Conservation (phyloP, 2,113 vertebrate genomes). For the Merops nubicus region DNA sequence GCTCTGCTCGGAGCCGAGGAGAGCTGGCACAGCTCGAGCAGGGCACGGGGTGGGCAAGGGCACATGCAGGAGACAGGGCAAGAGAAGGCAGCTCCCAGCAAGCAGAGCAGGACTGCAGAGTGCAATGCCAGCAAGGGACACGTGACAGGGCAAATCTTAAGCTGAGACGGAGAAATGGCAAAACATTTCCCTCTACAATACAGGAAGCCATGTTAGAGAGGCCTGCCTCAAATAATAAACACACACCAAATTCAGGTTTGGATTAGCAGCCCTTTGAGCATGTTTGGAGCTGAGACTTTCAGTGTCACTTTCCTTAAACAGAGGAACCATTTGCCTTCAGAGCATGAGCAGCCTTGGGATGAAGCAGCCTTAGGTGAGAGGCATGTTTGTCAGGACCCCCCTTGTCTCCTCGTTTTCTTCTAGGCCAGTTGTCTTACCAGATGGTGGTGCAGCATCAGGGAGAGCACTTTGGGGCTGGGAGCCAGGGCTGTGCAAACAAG, state of each 20-base stretch:
- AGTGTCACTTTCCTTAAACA: background rate
- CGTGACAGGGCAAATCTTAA: background rate
- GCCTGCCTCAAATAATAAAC: background rate
- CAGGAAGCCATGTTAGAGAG: background rate
- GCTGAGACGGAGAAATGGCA: background rate
- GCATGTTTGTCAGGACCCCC: background rate
- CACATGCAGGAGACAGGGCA: background rate
- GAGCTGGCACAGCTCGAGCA: background rate
- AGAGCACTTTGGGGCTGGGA: background rate
- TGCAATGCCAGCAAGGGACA: background rate
- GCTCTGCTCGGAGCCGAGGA: background rate
- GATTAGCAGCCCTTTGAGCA: background rate
- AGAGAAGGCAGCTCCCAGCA: background rate
- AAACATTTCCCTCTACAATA: background rate
- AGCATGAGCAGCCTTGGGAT: background rate
- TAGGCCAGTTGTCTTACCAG: background rate
- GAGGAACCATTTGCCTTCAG: background rate
- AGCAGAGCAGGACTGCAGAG: background rate
- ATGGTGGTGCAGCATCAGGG: background rate
- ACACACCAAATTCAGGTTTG: background rate
- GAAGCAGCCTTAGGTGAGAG: background rate
- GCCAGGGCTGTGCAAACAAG: background rate
- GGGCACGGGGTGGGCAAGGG: fast-evolving
- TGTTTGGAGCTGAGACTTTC: background rate
- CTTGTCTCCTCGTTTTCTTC: background rate